Evolutionary conservation across 2,888 invertebrate species (phyloP), one percentile per base, ranked within the genome.

Genomic region (Panopea generosa): DNA sequence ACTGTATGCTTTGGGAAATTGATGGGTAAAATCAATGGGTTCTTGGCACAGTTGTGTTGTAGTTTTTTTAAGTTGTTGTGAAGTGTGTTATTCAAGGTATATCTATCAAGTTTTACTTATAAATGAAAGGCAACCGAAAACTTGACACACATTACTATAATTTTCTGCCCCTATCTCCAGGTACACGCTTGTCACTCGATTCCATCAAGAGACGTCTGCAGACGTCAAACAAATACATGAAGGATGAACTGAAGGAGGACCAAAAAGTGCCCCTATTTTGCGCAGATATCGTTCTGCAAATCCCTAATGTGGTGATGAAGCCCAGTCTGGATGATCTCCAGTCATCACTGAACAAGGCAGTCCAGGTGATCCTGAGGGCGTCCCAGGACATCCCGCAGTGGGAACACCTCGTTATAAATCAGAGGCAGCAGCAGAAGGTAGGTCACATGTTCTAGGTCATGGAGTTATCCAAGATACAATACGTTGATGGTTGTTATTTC

Each of bases 261-360:
- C 77, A 85, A 78, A 91, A 89, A 71, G 87, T 90, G 11, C 92
- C 93, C 9, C 84, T 98, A 77, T 97, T 98, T 92, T 93, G 96
- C 40, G 94, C 98, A 22, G 95, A 97, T 90, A 96, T 98, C 0
- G 95, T 96, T 16, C 94, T 98, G 66, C 95, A 96, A 94, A 97
- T 98, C 87, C 97, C 98, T 0, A 96, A 96, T 89, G 96, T 98
- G 38, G 95, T 95, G 1, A 96, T 98, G 66, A 95, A 96, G 83
- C 98, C 98, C 3, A 96, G 95, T 84, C 93, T 98, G 77, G 98
- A 98, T 62, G 97, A 98, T 81, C 95, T 98, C 26, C 98, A 99
- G 92, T 97, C 97, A 67, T 95, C 96, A 14, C 93, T 99, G 50
- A 95, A 96, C 49, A 93, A 95, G 47, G 96, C 96, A 6, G 97